Evolutionary conservation across 2,797 vertebrate species (phyloP).

Genomic region (Mus caroli): DNA sequence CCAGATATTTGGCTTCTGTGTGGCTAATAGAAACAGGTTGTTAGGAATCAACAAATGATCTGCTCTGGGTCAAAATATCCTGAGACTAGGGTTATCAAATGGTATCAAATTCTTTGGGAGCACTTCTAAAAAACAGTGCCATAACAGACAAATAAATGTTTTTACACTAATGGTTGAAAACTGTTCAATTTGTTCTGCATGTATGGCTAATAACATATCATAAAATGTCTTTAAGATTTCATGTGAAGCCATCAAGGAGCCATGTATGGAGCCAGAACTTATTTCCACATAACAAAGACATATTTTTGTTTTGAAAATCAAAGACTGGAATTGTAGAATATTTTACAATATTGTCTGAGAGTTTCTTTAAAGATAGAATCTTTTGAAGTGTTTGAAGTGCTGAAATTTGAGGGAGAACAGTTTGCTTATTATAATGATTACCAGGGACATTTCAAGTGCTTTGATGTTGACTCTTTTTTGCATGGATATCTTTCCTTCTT

Average conservation of each 20-base stretch:
- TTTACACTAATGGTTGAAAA: background rate
- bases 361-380: background rate
- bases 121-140: background rate
- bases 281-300: background rate
- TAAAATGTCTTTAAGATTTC: background rate
- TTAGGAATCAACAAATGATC: background rate
- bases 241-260: background rate
- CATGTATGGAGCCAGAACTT: background rate
- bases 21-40: background rate
- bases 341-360: constrained; percentile 41
- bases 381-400: background rate
- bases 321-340: background rate
- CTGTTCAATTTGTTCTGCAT: background rate
- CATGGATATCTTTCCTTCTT: background rate
- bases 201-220: background rate
- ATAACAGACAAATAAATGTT: background rate
- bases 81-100: background rate
- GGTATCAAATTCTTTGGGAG: background rate
- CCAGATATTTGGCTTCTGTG: background rate
- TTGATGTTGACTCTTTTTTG: background rate
- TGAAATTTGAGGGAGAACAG: background rate
- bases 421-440: background rate
- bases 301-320: background rate
- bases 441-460: background rate
- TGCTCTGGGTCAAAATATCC: background rate